These are phyloP conservation scores for Creontiades dilutus DNA, from an alignment of 2,888 invertebrate species.

Conservation along the genomic window DNA sequence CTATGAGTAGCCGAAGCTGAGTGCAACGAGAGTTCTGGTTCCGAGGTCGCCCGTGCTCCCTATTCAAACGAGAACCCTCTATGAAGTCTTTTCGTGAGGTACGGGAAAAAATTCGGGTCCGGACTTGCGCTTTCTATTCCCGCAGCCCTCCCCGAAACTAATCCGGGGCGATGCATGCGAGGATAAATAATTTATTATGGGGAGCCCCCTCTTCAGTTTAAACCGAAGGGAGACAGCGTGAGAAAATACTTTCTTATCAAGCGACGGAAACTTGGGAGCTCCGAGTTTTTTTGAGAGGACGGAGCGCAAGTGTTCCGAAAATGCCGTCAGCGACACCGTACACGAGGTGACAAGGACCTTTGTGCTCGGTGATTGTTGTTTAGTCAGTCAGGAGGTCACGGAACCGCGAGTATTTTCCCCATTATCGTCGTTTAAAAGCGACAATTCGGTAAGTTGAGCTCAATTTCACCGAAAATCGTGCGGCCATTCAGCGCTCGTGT, in stretches of 20 bases:
- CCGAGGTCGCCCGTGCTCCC: constrained; percentile 43
- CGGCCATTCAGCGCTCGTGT: not conserved
- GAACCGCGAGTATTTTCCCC: not conserved
- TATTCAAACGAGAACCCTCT: constrained; percentile 9
- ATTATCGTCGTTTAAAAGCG: constrained; percentile 13
- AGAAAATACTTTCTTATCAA: constrained; percentile 55
- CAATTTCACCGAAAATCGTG: constrained; percentile 28
- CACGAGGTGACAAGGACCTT: constrained; percentile 43
- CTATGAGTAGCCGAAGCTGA: constrained; percentile 11
- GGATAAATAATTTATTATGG: constrained; percentile 54
- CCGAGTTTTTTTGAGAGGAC: not conserved
- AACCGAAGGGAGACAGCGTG: constrained; percentile 48
- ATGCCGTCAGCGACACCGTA: constrained; percentile 32
- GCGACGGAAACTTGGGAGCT: constrained; percentile 29
- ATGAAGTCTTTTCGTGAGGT: constrained; percentile 15
- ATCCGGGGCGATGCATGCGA: constrained; percentile 43
- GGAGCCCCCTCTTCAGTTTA: not conserved
- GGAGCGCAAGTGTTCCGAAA: constrained; percentile 40
- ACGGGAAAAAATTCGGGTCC: constrained; percentile 32
- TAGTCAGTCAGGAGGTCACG: constrained; percentile 28
- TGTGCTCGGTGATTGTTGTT: constrained; percentile 22
- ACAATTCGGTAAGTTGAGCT: not conserved
- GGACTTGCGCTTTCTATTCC: constrained; percentile 56
- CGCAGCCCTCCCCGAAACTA: not conserved
- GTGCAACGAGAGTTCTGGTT: not conserved